Base-by-base conservation (phyloP, 1,140 invertebrate genomes). In the Cydia pomonella region DNA sequence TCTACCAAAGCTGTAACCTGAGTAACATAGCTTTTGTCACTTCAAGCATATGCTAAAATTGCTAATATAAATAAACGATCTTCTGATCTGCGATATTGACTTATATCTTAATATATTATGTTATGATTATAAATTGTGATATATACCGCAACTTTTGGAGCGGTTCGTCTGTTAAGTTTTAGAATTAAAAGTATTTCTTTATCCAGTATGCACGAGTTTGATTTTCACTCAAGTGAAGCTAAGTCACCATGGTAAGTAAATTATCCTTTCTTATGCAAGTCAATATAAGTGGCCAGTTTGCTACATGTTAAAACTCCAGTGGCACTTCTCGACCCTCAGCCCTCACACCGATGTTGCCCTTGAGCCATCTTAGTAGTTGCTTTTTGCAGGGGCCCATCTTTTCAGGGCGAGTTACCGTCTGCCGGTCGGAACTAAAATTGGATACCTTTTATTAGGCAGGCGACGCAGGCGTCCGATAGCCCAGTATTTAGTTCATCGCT, bases 141-240 rank as follows among this genome's bases (percentile, higher is more conserved):
- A 84, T 79, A 59, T 69, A 69, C 64, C 64, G 29, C 29, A n/a
- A 16, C 64, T 18, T 5, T 33, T 18, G 18, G 29, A 33, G 44
- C 72, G 74, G 64, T 80, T 78, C 77, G 73, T 73, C 72, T 76
- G 79, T 82, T 84, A 82, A 84, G 77, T 79, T 81, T 81, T 82
- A 84, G 80, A 79, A 78, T 79, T 82, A 79, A 80, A 79, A 50
- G 41, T 53, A 75, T 79, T 69, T 69, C 73, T 77, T 74, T 59
- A 73, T 76, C 73, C 23, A 33, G 59, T 74, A 71, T 74, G 13
- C 23, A 29, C 76, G 53, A 9, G 6, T 59, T 59, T 59, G 7
- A 59, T 59, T 59, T 59, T 50, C 47, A 59, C 21, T n/a, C n/a
- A 21, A 53, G 7, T 9, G 12, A 53, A n/a, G 3, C 16, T 7